Evolutionary conservation across 2,113 vertebrate genomes (phyloP), one percentile per base, ranked within the genome.

Genomic region (Helogale parvula): DNA sequence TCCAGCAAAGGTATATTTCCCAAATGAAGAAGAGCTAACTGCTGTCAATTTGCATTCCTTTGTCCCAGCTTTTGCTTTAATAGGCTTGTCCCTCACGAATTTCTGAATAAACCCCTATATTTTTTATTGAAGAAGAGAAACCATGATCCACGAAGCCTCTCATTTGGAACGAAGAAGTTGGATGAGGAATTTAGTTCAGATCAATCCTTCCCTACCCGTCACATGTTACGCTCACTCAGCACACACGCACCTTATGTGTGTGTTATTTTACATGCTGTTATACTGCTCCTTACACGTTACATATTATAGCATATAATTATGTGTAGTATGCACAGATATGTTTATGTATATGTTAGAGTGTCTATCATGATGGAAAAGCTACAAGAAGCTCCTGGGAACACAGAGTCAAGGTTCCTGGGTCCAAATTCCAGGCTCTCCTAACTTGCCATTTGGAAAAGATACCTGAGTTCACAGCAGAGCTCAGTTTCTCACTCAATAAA

Each of bases 401-500:
- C 31, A 68, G 11, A 95, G 31, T 52, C n/a, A 80, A 87, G 21
- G 47, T 25, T 80, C 45, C 81, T 47, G 60, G 54, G 31, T 82
- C 90, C 81, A 38, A 71, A 88, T 81, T 88, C n/a, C 57, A 89
- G 86, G n/a, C 35, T 86, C 35, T 89, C 45, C 17, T 65, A 23
- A 91, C 45, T 85, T 80, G 38, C 52, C 80, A 11, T 79, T 71
- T 97, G 93, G 82, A 97, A 92, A 95, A 88, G 66, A 68, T 25
- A 54, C 35, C 35, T 15, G 60, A 79, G 77, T 60, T 94, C 77
- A 90, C 17, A 83, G 41, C 19, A 65, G 57, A 95, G 86, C 65
- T 86, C 68, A 50, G 45, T 74, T 77, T 93, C 85, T 95, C 35
- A 52, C 52, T 94, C 72, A 96, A 47, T 87, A 96, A 96, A 96